These are phyloP conservation scores for Lasioglossum albipes DNA, from an alignment of 1,140 invertebrate genomes.

Conservation along the genomic window DNA sequence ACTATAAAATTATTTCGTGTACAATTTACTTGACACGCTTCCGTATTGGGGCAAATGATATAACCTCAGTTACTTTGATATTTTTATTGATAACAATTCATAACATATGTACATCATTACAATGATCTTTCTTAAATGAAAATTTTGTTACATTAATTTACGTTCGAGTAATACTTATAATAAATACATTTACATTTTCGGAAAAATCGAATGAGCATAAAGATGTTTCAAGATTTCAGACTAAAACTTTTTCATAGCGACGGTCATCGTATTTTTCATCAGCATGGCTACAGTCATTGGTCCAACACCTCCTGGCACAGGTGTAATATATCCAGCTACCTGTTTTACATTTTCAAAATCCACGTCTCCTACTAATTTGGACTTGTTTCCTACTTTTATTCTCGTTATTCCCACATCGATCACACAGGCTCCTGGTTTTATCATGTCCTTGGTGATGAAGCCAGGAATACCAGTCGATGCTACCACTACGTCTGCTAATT, in stretches of 20 bases:
- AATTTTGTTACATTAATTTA: no score
- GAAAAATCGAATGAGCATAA: background rate
- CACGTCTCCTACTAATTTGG: constrained; percentile 92
- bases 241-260: constrained; percentile 79
- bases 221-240: background rate
- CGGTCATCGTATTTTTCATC: constrained; percentile 90
- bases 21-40: background rate
- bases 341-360: constrained; percentile 89
- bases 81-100: no score
- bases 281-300: constrained; percentile 95
- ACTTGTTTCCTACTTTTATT: constrained; percentile 83
- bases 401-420: constrained; percentile 94
- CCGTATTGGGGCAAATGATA: background rate
- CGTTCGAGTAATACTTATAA: no score
- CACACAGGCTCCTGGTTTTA: constrained; percentile 92
- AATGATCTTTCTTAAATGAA: no score
- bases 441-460: constrained; percentile 90
- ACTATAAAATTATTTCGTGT: background rate
- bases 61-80: constrained; percentile 35
- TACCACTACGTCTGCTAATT: constrained; percentile 91
- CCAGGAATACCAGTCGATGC: constrained; percentile 89
- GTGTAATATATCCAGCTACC: constrained; percentile 90
- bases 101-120: no score
- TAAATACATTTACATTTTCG: background rate
- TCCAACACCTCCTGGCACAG: constrained; percentile 93